Evolutionary conservation across 2,888 invertebrate species (phyloP), one percentile per base, ranked within the genome.

Genomic region (Monopis laevigella): DNA sequence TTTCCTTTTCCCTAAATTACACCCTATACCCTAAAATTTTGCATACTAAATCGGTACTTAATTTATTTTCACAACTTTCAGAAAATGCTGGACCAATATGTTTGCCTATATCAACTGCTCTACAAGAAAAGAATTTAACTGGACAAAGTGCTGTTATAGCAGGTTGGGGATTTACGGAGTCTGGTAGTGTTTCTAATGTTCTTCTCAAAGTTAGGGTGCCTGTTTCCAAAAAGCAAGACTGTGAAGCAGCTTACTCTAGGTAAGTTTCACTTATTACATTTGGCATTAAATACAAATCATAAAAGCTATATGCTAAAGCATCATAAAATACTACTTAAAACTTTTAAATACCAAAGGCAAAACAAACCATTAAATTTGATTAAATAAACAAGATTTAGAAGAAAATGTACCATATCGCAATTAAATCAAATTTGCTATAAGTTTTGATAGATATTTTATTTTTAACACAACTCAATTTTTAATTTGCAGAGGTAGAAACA

Each of bases 141-240:
- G 16, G 18, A 1, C 28, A 13, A 21, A 12, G 2, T 2, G 52
- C 46, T 1, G 45, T 44, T 1, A 43, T 53, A 1, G 47, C 52
- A n/a, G 55, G 55, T 2, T 55, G 55, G 55, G 55, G 53, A 2
- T 27, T 43, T 16, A 52, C 52, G 2, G 52, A 53, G 18, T 43
- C 13, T 2, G 29, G 39, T 5, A 11, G 5, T 16, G 2, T 8
- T 6, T 36, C 36, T 3, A 13, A 19, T 21, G 21, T 36, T 4
- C 21, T 36, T 2, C 12, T 36, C 2, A 36, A 21, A 21, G 19
- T 21, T 11, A 16, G 13, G n/a, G 21, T 36, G 5, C 21, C 19
- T 12, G 21, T 21, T 19, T 36, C 19, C 21, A 21, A 19, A 4
- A 8, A 17, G n/a, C 21, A 36, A 12, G 36, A 19, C 4, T 36